Evolutionary conservation across 1,140 invertebrate species (phyloP).

Genomic region (Hyles vespertilio): DNA sequence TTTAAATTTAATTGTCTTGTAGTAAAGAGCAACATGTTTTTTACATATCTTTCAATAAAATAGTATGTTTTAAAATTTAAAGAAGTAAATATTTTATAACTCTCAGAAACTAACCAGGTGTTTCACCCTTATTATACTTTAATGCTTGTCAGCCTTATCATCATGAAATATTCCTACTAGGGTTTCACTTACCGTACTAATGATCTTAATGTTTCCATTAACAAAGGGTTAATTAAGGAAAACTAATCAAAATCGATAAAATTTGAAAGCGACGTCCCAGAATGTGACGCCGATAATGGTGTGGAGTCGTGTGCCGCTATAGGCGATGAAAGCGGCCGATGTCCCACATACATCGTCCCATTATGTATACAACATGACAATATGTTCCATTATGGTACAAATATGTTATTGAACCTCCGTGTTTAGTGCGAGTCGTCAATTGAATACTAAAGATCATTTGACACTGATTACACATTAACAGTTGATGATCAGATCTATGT

Average conservation of each 20-base stretch:
- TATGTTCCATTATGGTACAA: constrained; percentile 16
- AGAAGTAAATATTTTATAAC: no score
- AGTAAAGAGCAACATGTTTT: no score
- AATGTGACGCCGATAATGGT: constrained; percentile 39
- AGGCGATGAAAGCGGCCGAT: constrained; percentile 47
- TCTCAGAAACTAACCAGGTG: no score
- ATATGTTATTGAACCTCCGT: constrained; percentile 24
- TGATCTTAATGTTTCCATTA: no score
- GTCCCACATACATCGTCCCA: constrained; percentile 53
- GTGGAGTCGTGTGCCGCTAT: constrained; percentile 33
- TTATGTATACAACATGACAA: constrained; percentile 26
- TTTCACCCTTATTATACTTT: no score
- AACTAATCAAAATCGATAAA: constrained; percentile 2
- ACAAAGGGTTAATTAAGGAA: no score
- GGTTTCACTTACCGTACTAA: no score
- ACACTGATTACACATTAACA: constrained; percentile 14
- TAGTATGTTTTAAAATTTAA: no score
- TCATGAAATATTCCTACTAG: no score
- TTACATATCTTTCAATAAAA: no score
- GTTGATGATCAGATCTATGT: neutral
- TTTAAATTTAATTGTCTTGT: no score
- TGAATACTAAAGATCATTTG: constrained; percentile 17
- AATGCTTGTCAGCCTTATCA: no score
- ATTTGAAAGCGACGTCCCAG: constrained; percentile 31
- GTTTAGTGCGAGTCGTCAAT: constrained; percentile 8